Conservation (phyloP, 2,113 vertebrate genomes). For the Bos javanicus region DNA sequence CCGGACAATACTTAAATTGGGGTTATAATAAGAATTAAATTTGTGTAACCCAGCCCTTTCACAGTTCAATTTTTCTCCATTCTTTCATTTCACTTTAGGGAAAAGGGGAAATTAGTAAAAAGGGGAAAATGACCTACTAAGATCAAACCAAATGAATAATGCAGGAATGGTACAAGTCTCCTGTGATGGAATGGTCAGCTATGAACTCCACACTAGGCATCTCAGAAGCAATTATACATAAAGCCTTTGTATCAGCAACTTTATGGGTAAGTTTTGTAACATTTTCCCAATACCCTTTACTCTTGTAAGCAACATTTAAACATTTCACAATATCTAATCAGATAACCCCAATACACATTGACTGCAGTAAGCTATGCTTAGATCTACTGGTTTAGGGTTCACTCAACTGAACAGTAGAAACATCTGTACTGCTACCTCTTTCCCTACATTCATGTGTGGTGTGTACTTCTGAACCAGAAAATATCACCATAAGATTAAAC, state of each 20-base stretch:
- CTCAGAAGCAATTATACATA: not conserved
- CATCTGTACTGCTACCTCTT: not conserved
- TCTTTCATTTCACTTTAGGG: not conserved
- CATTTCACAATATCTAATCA: not conserved
- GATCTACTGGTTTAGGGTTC: not conserved
- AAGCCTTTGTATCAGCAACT: not conserved
- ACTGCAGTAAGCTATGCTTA: not conserved
- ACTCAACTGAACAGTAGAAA: not conserved
- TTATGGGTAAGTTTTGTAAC: not conserved
- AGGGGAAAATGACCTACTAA: not conserved
- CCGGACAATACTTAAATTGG: not conserved
- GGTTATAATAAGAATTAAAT: not conserved
- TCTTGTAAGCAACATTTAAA: not conserved
- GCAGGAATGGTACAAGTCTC: not conserved
- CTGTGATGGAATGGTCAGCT: not conserved
- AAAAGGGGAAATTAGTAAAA: not conserved
- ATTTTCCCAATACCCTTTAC: no score
- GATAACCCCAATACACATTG: not conserved
- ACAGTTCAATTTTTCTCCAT: not conserved
- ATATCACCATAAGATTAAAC: not conserved
- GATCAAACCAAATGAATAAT: not conserved
- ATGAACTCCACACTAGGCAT: not conserved
- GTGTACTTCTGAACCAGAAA: not conserved
- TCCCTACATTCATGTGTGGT: no score
- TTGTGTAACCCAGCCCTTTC: not conserved